phyloP scores from a whole-genome alignment of 2,888 invertebrate genomes.

The Charanyca ferruginea region DNA sequence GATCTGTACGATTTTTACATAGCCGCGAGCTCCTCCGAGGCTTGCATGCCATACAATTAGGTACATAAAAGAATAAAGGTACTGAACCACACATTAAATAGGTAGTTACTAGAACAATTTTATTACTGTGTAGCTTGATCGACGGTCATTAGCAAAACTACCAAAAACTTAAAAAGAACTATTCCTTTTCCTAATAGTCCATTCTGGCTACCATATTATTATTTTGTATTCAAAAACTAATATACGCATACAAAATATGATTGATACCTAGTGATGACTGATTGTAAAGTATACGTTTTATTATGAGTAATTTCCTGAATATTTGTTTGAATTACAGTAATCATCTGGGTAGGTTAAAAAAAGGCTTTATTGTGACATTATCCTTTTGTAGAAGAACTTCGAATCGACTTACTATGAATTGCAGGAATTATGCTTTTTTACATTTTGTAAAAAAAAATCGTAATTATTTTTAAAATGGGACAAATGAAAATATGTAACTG shows the following conservation, averaged over 20 bases:
- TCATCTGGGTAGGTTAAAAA: background rate
- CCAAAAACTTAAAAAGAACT: slow-evolving; percentile 12
- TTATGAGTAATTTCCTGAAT: background rate
- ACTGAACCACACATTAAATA: slow-evolving; percentile 24
- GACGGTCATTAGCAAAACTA: background rate
- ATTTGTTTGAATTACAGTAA: slow-evolving; percentile 8
- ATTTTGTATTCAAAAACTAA: slow-evolving; percentile 39
- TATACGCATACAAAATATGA: background rate
- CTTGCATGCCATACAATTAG: too few relatives aligned
- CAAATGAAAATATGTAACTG: too few relatives aligned
- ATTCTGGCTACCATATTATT: slow-evolving; percentile 30
- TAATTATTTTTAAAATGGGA: too few relatives aligned
- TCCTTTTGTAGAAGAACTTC: too few relatives aligned
- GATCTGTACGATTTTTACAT: too few relatives aligned
- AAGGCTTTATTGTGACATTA: too few relatives aligned
- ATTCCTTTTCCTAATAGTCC: slow-evolving; percentile 27
- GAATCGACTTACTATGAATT: too few relatives aligned
- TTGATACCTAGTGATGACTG: background rate
- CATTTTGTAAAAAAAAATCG: too few relatives aligned
- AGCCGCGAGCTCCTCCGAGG: too few relatives aligned
- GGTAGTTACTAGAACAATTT: background rate
- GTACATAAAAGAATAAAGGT: too few relatives aligned
- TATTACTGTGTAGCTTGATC: background rate
- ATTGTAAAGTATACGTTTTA: too few relatives aligned
- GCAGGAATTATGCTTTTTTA: too few relatives aligned